These are phyloP conservation scores for Polydrusus cervinus DNA, from an alignment of 2,888 invertebrate genomes.

Conservation along the genomic window DNA sequence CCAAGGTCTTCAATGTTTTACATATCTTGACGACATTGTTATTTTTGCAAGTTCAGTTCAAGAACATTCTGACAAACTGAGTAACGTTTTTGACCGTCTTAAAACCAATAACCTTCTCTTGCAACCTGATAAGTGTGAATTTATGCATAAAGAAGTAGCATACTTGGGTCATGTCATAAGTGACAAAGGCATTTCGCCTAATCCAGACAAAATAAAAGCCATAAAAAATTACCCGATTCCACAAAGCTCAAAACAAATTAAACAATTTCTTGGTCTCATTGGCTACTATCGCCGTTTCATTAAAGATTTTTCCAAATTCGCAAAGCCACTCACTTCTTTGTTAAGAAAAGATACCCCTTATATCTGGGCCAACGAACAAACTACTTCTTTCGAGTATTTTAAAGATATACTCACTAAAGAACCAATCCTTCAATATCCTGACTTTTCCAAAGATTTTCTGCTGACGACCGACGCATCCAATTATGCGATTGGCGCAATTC, in stretches of 20 bases:
- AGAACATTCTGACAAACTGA: constrained; percentile 62
- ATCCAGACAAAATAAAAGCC: constrained; percentile 62
- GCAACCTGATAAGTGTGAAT: constrained; percentile 58
- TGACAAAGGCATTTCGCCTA: constrained; percentile 64
- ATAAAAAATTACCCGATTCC: constrained; percentile 61
- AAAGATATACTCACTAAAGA: constrained; percentile 41
- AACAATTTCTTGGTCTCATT: constrained; percentile 62
- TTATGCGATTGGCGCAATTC: constrained; percentile 42
- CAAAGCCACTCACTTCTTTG: neutral
- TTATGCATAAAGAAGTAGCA: constrained; percentile 57
- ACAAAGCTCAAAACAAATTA: constrained; percentile 59
- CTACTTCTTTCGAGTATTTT: constrained; percentile 55
- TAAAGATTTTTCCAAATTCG: constrained; percentile 33
- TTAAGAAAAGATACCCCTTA: constrained; percentile 46
- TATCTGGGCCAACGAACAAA: constrained; percentile 47
- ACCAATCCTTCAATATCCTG: constrained; percentile 48
- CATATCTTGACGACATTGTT: constrained; percentile 62
- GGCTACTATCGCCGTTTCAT: constrained; percentile 61
- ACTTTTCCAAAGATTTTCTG: constrained; percentile 39
- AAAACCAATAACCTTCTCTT: constrained; percentile 60
- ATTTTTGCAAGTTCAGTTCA: constrained; percentile 57
- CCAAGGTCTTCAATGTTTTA: constrained; percentile 45
- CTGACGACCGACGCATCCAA: constrained; percentile 46
- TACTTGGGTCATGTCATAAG: constrained; percentile 62
- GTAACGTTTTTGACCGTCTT: constrained; percentile 60